A percentile compares a stretch with the other conserved stretches of the same genome.
phyloP scores from a whole-genome alignment of 2,888 invertebrate genomes.

The Temnothorax unifasciatus region DNA sequence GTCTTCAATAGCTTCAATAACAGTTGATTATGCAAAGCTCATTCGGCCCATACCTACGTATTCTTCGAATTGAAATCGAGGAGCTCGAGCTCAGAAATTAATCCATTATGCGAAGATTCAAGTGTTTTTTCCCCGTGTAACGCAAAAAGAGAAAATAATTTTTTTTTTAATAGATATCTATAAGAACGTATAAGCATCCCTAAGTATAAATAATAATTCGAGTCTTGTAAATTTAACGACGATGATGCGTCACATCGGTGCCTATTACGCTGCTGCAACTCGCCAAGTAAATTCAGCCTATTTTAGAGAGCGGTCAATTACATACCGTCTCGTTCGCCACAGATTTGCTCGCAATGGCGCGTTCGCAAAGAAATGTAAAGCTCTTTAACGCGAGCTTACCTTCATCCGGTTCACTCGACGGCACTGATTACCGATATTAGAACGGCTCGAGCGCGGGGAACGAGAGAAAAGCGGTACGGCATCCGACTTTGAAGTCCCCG shows the following conservation, averaged over 20 bases:
- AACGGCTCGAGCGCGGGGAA: background rate
- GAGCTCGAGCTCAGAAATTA: constrained; percentile 20
- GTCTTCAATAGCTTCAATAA: constrained; percentile 42
- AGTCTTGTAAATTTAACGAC: background rate
- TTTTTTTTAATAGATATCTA: background rate
- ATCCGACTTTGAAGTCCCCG: background rate
- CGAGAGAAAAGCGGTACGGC: background rate
- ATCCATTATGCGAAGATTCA: constrained; percentile 10
- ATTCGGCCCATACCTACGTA: background rate
- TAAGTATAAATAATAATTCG: background rate
- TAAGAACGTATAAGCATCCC: background rate
- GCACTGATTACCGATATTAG: background rate
- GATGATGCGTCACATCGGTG: background rate
- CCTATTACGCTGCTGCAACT: background rate
- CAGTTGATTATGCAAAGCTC: constrained; percentile 43
- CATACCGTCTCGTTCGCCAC: constrained; percentile 8
- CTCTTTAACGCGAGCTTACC: constrained; percentile 13
- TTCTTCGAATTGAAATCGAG: constrained; percentile 12
- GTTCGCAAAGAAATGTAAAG: constrained; percentile 15
- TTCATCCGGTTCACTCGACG: constrained; percentile 6
- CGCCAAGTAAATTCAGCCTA: constrained; percentile 11
- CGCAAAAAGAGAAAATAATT: background rate
- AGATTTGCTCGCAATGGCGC: background rate
- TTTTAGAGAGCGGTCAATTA: constrained; percentile 17
- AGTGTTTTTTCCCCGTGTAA: background rate